A percentile compares a stretch with the other conserved stretches of the same genome.
Evolutionary conservation across 2,888 invertebrate species (phyloP).

Genomic region (Steinernema carpocapsae): DNA sequence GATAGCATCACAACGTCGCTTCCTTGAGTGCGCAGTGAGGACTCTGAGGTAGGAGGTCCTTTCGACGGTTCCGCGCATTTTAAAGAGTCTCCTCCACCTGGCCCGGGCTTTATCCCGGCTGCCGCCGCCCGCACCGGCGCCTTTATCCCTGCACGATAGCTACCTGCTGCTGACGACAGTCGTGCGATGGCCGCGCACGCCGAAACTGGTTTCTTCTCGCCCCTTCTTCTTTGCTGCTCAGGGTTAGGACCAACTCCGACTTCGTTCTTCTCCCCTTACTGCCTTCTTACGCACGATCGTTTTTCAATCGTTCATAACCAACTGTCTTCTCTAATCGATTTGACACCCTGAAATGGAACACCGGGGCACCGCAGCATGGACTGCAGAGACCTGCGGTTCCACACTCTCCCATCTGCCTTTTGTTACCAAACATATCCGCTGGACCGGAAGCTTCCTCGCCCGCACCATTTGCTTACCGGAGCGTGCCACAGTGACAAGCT

Average conservation of each 20-base stretch:
- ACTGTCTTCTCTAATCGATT: conserved; percentile 34
- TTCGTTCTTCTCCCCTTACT: conserved; percentile 16
- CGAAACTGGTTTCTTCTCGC: conserved; percentile 30
- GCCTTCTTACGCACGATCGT: conserved; percentile 32
- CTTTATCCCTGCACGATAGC: conserved; percentile 29
- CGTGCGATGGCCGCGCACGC: conserved; percentile 26
- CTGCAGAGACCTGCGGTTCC: neutral
- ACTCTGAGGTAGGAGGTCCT: neutral
- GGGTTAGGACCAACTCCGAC: conserved; percentile 31
- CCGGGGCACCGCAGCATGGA: neutral
- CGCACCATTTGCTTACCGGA: neutral
- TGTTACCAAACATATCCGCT: too few species aligned
- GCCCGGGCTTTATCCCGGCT: conserved; percentile 26
- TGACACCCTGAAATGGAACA: conserved; percentile 35
- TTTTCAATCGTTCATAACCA: conserved; percentile 35
- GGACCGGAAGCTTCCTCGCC: too few species aligned
- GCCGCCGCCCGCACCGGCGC: neutral
- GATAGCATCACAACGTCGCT: neutral
- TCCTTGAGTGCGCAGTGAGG: neutral
- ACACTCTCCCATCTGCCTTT: too few species aligned
- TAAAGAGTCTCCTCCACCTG: conserved; percentile 5
- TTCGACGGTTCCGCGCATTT: conserved; percentile 20
- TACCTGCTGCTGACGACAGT: conserved; percentile 24
- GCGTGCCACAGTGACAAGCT: neutral
- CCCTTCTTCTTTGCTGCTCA: conserved; percentile 14